Base-by-base conservation (phyloP, 2,113 vertebrate species). In the Sphyrna mokarran region DNA sequence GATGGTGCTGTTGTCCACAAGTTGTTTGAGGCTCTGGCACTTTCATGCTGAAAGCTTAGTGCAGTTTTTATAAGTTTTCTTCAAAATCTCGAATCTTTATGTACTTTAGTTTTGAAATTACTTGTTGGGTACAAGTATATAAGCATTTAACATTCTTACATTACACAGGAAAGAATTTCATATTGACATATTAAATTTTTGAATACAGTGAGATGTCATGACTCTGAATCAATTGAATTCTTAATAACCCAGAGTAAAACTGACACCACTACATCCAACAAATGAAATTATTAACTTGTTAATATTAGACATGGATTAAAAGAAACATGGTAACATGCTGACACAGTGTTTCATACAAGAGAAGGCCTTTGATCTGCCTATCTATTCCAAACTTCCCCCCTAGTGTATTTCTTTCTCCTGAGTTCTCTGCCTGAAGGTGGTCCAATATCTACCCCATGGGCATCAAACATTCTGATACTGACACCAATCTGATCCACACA, bases 1-100 rank as follows among this genome's bases (percentile, higher is more conserved):
- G 89, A 93, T 93, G 89, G 89, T 16, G 61, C 61, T 66, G 66
- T 93, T 93, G 89, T 93, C 89, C n/a, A 93, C 16, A n/a, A 93
- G 22, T 18, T 91, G 58, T 66, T 91, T 63, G 29, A 4, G 29
- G 58, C 63, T n/a, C 11, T 20, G 58, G 58, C 14, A 63, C 5
- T 37, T 91, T 66, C 26, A 40, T 4, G 37, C 5, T 83, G 80
- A 43, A 33, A 33, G 37, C 78, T 83, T 6, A 40, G 11, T 83
- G 78, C 4, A 43, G 80, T 43, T 83, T 83, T 20, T 20, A 40
- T 1, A 7, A n/a, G 80, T n/a, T 83, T 83, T 8, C n/a, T 40
- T 83, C 37, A 1, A 7, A 16, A 20, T 83, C 18, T 83, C 18
- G 22, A 83, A 83, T 83, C 16, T 22, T 83, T 43, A 83, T 83